Percentiles rank a stretch among this genome's conserved stretches.
phyloP scores from a whole-genome alignment of 2,113 vertebrate species.

The Electrona antarctica region DNA sequence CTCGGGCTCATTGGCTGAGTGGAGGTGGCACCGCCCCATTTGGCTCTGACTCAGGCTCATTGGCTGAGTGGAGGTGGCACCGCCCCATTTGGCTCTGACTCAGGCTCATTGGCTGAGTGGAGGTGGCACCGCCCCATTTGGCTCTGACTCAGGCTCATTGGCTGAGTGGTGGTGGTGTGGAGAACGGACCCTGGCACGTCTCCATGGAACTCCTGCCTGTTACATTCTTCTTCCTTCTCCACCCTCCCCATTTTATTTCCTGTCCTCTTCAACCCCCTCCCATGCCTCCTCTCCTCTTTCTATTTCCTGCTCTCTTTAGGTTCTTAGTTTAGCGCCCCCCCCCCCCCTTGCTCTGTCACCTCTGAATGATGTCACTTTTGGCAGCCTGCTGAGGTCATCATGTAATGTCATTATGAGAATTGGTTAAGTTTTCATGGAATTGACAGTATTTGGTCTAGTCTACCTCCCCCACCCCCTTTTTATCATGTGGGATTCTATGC shows the following conservation, averaged over 20 bases:
- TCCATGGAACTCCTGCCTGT: constrained; percentile 36
- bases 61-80: too few relatives aligned
- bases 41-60: too few relatives aligned
- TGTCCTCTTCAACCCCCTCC: background rate
- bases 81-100: background rate
- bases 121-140: constrained; percentile 18
- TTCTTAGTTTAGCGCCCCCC: constrained; percentile 21
- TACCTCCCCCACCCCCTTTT: constrained; percentile 1
- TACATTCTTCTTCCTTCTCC: constrained; percentile 20
- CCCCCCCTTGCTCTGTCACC: background rate
- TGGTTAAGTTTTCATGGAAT: constrained; percentile 29
- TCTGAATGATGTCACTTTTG: constrained; percentile 45
- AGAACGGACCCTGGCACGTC: constrained; percentile 54
- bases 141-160: constrained; percentile 34
- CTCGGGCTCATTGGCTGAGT: constrained; percentile 23
- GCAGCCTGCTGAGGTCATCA: constrained; percentile 23
- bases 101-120: constrained; percentile 11
- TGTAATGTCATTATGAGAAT: constrained; percentile 25
- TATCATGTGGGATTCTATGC: constrained; percentile 1
- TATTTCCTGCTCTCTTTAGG: background rate
- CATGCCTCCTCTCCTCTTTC: background rate
- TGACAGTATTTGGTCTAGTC: constrained; percentile 19
- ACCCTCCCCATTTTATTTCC: constrained; percentile 25
- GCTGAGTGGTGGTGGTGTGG: constrained; percentile 51
- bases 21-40: too few relatives aligned